These are phyloP conservation scores for Elachura formosa DNA, from an alignment of 2,113 vertebrate species.

Conservation along the genomic window DNA sequence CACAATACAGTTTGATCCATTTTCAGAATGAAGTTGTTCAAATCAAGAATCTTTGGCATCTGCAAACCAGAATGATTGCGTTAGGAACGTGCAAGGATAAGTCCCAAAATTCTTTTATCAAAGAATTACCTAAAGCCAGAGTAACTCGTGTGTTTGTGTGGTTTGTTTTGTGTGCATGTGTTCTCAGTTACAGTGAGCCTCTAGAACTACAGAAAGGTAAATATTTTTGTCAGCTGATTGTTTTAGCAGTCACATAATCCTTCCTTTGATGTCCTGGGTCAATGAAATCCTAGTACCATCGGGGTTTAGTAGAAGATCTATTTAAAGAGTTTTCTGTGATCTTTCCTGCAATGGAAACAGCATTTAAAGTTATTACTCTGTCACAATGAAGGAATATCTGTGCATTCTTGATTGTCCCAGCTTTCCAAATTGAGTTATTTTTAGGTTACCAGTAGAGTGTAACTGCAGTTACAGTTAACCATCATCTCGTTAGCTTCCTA, in stretches of 20 bases:
- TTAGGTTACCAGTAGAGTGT: background rate
- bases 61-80: background rate
- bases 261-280: conserved; percentile 69
- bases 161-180: background rate
- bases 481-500: background rate
- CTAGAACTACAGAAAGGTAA: conserved; percentile 17
- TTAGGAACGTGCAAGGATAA: background rate
- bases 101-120: background rate
- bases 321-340: conserved; percentile 62
- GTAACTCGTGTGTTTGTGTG: fast-evolving
- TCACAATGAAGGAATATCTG: background rate
- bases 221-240: conserved; percentile 25
- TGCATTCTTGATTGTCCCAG: background rate
- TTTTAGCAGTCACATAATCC: conserved; percentile 54
- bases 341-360: conserved; percentile 73
- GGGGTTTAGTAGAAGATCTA: conserved; percentile 34
- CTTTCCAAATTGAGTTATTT: background rate
- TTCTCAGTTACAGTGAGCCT: background rate
- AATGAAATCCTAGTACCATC: conserved; percentile 53
- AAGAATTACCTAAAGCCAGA: background rate
- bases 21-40: background rate
- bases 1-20: background rate
- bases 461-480: background rate
- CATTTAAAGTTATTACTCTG: conserved; percentile 51
- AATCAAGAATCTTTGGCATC: background rate